A percentile compares a stretch with the other conserved stretches of the same genome.
Evolutionary conservation across 53 echinoderm and acorn worm genomes (phyloP).

Genomic region (Paelopatides confundens): DNA sequence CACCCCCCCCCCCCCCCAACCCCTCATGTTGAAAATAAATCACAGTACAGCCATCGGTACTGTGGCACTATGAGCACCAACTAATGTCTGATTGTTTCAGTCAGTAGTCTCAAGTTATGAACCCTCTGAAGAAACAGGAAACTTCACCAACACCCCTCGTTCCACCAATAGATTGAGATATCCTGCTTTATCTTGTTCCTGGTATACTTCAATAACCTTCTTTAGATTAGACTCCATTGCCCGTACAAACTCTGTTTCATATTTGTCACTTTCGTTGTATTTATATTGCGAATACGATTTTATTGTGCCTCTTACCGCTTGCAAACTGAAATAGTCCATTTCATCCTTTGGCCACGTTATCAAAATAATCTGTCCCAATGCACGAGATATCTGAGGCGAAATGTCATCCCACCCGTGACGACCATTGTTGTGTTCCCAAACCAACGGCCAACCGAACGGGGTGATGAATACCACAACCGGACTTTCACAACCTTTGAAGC

Average conservation of each 20-base stretch:
- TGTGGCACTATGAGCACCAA: too few species aligned
- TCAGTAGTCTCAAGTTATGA: too few species aligned
- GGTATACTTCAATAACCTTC: conserved; percentile 36
- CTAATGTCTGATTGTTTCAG: too few species aligned
- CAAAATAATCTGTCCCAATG: conserved; percentile 67
- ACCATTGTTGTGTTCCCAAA: conserved; percentile 61
- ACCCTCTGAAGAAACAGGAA: not conserved
- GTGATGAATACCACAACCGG: conserved; percentile 66
- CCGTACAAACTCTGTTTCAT: conserved; percentile 31
- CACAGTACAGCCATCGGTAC: too few species aligned
- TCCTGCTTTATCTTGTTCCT: conserved; percentile 8
- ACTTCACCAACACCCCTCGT: conserved; percentile 41
- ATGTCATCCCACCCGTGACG: conserved; percentile 75
- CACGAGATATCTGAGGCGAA: conserved; percentile 70
- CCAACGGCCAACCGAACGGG: conserved; percentile 62
- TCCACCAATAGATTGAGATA: conserved; percentile 38
- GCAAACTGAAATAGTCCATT: conserved; percentile 62
- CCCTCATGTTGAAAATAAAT: too few species aligned
- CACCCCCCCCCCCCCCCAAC: too few species aligned
- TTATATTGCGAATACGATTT: conserved; percentile 31
- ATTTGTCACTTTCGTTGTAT: not conserved
- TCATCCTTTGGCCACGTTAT: conserved; percentile 63
- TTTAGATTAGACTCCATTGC: conserved; percentile 41
- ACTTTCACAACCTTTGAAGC: conserved; percentile 71
- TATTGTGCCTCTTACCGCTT: conserved; percentile 52